Evolutionary conservation across 2,113 vertebrate genomes (phyloP), one percentile per base, ranked within the genome.

Genomic region (Phrynocephalus versicolor): DNA sequence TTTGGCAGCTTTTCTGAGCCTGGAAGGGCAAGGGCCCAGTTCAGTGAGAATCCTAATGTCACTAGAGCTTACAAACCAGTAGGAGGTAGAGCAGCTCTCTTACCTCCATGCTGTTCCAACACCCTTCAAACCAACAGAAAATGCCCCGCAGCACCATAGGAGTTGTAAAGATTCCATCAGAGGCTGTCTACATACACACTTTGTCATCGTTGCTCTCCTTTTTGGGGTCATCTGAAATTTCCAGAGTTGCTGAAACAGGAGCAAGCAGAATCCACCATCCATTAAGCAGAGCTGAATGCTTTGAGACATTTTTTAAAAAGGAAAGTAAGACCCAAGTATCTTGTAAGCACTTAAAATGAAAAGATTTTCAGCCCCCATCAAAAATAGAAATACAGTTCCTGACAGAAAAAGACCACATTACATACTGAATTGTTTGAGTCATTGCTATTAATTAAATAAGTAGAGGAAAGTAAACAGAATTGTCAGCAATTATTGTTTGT

Each of bases 341-440:
- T 88, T 87, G 16, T 89, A 91, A 93, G 91, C 91, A 94, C 92
- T 93, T 91, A 87, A 77, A 25, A 0, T 1, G 19, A 65, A 60
- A 10, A 73, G 0, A 60, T 57, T 86, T 81, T 58, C 71, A 69
- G 87, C 77, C 81, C 78, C 74, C 41, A 7, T 76, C 82, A 86
- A 72, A 85, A 88, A 87, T 78, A 85, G 78, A 86, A 86, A 14
- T 14, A 12, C 79, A 83, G 80, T 89, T 82, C 89, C 74, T 87
- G 19, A 73, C 3, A 70, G 83, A 87, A 86, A 84, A 88, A 69
- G 39, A 84, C 84, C 21, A 74, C 87, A 55, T 35, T 84, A 58
- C 60, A 84, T 85, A 69, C 78, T 89, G 79, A 88, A 70, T 89
- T 37, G 0, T 73, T 89, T 84, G 79, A 45, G 0, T 85, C 69